Evolutionary conservation across 2,113 vertebrate genomes (phyloP), one percentile per base, ranked within the genome.

Genomic region (Ailurus styani): DNA sequence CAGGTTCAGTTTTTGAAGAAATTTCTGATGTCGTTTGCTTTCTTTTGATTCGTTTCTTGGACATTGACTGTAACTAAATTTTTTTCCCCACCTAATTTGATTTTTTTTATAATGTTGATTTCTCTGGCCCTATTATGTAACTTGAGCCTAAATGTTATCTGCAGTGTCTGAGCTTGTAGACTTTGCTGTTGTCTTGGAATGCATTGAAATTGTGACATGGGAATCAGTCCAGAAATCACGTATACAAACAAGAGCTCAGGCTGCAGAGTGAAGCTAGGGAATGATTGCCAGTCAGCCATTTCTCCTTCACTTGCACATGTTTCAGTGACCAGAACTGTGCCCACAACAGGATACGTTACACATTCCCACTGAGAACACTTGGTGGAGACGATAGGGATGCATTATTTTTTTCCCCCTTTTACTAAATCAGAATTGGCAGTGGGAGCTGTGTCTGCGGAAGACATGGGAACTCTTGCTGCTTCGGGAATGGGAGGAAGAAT

Each of bases 11-110:
- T 91, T 96, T 93, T 78, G 17, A 97, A 84, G 60, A 77, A 25
- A 45, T 91, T 93, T 95, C 42, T 88, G 72, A 90, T 93, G 93
- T 88, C 23, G 15, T 90, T 87, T 83, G 73, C 83, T 96, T 96
- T 95, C 70, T 93, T 97, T 95, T 54, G n/a, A 89, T 91, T 86
- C 68, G 27, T 85, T 95, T 96, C 87, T 94, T 96, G 79, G 75
- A 82, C 25, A 91, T 89, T 90, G 37, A 40, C 37, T 93, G 52
- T 54, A 60, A 47, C 64, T 78, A 95, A 66, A 73, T 78, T 92
- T 95, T 83, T 86, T 79, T 29, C 20, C 20, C 25, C 31, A 66
- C 47, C 68, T 98, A 81, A 96, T 95, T 88, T 45, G 75, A 57
- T 55, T 95, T 79, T 96, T 60, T 29, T 42, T 34, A 57, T 79